Conservation (phyloP, 2,113 vertebrate species). For the Tauraco erythrolophus region DNA sequence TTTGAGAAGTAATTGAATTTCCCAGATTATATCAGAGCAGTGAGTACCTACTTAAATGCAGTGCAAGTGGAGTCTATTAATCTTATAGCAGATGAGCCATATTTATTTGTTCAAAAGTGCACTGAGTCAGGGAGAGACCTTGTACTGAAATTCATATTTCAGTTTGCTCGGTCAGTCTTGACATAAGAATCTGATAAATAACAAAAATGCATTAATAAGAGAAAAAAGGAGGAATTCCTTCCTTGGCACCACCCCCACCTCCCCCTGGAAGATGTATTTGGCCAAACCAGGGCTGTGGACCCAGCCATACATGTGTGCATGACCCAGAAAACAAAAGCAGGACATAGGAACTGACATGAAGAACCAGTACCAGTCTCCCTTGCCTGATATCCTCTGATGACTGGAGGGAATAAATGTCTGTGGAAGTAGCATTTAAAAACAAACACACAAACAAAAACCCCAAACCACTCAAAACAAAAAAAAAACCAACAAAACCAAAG, state of each 20-base stretch:
- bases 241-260: not conserved
- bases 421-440: not conserved
- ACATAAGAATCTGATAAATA: not conserved
- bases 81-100: not conserved
- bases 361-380: not conserved
- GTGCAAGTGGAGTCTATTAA: not conserved
- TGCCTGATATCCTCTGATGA: not conserved
- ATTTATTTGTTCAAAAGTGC: not conserved
- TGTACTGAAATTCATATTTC: not conserved
- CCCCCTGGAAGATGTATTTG: not conserved
- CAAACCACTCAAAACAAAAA: not conserved
- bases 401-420: not conserved
- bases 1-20: not conserved
- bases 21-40: not conserved
- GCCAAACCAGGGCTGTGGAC: not conserved
- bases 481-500: not conserved
- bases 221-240: not conserved
- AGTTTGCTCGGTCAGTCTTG: not conserved
- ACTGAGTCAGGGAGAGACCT: not conserved
- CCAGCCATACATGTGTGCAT: fast-evolving
- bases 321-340: not conserved
- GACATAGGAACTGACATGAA: not conserved
- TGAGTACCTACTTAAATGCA: not conserved
- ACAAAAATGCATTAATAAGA: not conserved
- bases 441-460: too few species aligned